phyloP scores from a whole-genome alignment of 1,140 invertebrate species.

The Neodiprion virginianus region DNA sequence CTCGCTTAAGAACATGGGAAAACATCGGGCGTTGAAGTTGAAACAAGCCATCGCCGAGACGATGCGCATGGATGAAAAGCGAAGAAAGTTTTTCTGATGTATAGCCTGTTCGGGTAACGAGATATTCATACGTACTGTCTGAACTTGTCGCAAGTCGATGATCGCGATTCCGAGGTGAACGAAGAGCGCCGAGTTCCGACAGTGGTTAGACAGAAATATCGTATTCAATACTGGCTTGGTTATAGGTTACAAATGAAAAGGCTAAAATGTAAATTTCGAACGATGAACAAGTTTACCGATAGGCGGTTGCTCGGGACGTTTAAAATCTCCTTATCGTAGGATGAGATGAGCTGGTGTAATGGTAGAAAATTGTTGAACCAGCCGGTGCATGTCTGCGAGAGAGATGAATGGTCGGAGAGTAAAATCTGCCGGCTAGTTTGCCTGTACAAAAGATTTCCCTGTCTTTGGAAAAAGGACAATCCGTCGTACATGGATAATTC shows the following conservation, averaged over 20 bases:
- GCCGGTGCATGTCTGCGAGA: background rate
- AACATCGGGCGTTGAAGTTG: constrained; percentile 1
- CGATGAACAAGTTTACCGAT: too few species aligned
- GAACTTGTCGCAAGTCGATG: too few species aligned
- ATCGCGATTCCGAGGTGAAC: too few species aligned
- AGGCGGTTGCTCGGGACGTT: too few species aligned
- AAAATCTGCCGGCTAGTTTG: constrained; percentile 31
- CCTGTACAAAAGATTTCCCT: constrained; percentile 30
- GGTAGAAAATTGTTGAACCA: constrained; percentile 16
- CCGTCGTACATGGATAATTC: constrained; percentile 31
- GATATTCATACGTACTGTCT: too few species aligned
- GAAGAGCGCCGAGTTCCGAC: too few species aligned
- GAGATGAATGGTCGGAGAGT: constrained; percentile 31
- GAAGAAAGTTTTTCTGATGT: background rate
- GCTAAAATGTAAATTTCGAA: too few species aligned
- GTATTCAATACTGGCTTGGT: too few species aligned
- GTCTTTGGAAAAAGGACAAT: constrained; percentile 40
- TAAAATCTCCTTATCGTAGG: too few species aligned
- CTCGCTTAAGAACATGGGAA: background rate
- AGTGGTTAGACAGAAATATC: too few species aligned
- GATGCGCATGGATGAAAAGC: background rate
- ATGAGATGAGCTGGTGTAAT: constrained; percentile 8
- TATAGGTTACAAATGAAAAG: too few species aligned
- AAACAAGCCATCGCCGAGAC: background rate
- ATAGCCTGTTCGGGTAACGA: too few species aligned